phyloP scores from a whole-genome alignment of 1,140 invertebrate genomes.

The Drosophila tsacasi region DNA sequence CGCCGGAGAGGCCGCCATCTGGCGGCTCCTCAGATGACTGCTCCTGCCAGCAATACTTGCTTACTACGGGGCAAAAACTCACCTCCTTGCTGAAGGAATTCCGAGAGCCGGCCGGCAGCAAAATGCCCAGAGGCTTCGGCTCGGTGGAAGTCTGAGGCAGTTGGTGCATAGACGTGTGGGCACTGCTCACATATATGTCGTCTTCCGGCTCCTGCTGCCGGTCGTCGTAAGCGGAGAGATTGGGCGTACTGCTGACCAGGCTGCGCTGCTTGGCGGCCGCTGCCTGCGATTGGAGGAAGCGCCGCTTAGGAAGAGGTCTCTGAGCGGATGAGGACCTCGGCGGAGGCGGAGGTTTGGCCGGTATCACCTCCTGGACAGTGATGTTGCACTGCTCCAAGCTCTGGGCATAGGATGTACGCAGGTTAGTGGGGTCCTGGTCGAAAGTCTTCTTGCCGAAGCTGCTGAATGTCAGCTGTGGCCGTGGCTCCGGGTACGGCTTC shows the following conservation, averaged over 20 bases:
- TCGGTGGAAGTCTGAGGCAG: conserved; percentile 82
- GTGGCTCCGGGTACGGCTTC: not conserved
- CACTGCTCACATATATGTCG: conserved; percentile 79
- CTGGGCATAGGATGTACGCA: conserved; percentile 77
- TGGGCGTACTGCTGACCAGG: conserved; percentile 88
- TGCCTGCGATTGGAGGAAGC: conserved; percentile 84
- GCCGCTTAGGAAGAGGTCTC: conserved; percentile 64
- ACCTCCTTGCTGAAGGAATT: conserved; percentile 86
- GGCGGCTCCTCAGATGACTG: conserved; percentile 80
- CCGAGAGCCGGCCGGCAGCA: conserved; percentile 85
- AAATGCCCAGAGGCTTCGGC: conserved; percentile 86
- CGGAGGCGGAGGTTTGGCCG: conserved; percentile 8
- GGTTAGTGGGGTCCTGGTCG: conserved; percentile 81
- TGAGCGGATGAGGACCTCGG: conserved; percentile 2
- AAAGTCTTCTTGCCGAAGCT: conserved; percentile 77
- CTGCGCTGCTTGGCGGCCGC: conserved; percentile 84
- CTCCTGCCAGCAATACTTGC: conserved; percentile 90
- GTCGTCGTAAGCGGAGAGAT: conserved; percentile 86
- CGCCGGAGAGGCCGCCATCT: conserved; percentile 42
- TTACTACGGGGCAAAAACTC: conserved; percentile 90
- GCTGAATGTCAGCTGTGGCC: conserved; percentile 43
- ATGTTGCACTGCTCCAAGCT: conserved; percentile 81
- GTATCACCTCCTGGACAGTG: conserved; percentile 34
- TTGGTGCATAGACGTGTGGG: conserved; percentile 86
- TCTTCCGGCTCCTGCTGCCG: conserved; percentile 70